Base-by-base conservation (phyloP, 2,888 invertebrate genomes). In the Pseudococcus longispinus region DNA sequence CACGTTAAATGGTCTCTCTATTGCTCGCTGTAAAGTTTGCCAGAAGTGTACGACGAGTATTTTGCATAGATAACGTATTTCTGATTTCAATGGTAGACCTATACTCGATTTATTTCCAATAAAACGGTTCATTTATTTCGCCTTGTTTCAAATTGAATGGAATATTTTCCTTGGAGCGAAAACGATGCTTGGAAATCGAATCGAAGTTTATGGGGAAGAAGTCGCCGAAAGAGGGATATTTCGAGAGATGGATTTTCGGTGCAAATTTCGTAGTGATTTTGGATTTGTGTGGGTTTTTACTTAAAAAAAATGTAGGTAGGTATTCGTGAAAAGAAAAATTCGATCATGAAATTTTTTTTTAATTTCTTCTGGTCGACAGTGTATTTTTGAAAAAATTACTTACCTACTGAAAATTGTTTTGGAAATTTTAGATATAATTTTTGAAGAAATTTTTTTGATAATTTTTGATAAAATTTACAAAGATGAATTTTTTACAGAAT, bases 51-150 rank as follows among this genome's bases (percentile, higher is more conserved):
- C 60, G 60, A 60, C 23, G 20, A 60, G 60, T 70, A 70, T 70
- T 70, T 70, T 70, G 32, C 70, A 70, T 70, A 70, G 32, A 70
- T 70, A 70, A 70, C 70, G 26, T 70, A 70, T 70, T 70, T 29
- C 70, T 70, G 70, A 70, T 70, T 70, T 29, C 70, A 29, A 70
- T 70, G 70, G 70, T 70, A 70, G 29, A 70, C 70, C 70, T 70
- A 37, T 37, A 29, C 29, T 29, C 70, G 70, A 70, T 70, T 70
- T 70, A 70, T 70, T 70, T 70, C 29, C 70, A 70, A 70, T 70
- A 70, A 70, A 70, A 70, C 70, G 70, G 29, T 70, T 70, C 70
- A 70, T 70, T 70, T 70, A 29, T 70, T 70, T 70, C 11, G 29
- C 70, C 29, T 70, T 70, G 70, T 70, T 70, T 70, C 18, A 70